Evolutionary conservation across 1,140 invertebrate species (phyloP), one percentile per base, ranked within the genome.

Genomic region (Hyles vespertilio): DNA sequence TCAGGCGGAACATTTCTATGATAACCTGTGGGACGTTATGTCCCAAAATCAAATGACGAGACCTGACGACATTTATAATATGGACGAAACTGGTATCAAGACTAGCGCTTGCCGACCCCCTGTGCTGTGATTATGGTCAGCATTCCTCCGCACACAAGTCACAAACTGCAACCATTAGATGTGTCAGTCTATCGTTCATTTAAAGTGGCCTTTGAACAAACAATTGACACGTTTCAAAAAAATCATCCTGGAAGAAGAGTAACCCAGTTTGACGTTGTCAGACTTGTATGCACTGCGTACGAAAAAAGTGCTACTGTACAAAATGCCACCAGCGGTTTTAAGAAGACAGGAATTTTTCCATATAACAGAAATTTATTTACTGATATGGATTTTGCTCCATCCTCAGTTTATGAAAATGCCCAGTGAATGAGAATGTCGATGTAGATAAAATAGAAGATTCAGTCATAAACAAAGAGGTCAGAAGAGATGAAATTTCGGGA

Each of bases 151-250:
- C 65, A 69, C 50, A 69, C 56, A 34, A 65, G 56, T 12, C 68
- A 69, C 50, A 75, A 74, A 51, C 48, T 87, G 32, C 80, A 87
- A 58, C 85, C 77, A 32, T 61, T 88, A 5, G 83, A 85, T 57
- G 32, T 63, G 7, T 48, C 59, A 43, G 75, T 81, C 36, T 22
- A 22, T 22, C 22, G 22, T 22, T 22, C 22, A 22, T 22, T 22
- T 22, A 22, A 22, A 22, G 22, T 22, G 22, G 22, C 22, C 22
- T 22, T 22, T 22, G 22, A 22, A 22, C 22, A 22, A 22, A 22
- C 22, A 22, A 22, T 22, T 22, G 22, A 22, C 22, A 22, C 76
- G 34, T 82, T 74, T 60, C 62, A 75, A 51, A 55, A 62, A 56
- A 67, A 44, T 56, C 63, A 84, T 69, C 56, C 67, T 49, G 63